Evolutionary conservation across 2,888 invertebrate genomes (phyloP).

Genomic region (Nomada goodeniana): DNA sequence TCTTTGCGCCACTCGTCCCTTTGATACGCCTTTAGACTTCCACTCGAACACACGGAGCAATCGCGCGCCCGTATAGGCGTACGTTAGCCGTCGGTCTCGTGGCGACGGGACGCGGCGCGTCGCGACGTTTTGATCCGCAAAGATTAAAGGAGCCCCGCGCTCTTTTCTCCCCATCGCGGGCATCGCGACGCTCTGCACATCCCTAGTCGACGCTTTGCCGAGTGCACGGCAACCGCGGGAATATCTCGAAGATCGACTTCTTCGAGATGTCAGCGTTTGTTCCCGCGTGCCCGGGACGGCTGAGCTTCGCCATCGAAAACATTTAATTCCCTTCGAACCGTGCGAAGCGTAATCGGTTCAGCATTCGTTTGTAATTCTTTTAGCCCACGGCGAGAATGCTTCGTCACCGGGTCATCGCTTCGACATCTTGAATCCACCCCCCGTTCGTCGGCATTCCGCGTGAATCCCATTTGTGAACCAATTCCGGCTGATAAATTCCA

Average conservation of each 20-base stretch:
- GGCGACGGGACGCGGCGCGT: conserved; percentile 34
- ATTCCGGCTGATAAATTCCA: conserved; percentile 78
- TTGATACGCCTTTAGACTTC: conserved; percentile 83
- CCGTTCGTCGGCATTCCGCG: conserved; percentile 51
- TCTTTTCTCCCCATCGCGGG: conserved; percentile 58
- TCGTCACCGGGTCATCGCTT: conserved; percentile 50
- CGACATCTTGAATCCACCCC: conserved; percentile 45
- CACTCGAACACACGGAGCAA: conserved; percentile 83
- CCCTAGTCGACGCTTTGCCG: conserved; percentile 54
- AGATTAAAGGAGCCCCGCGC: conserved; percentile 82
- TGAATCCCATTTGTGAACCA: conserved; percentile 75
- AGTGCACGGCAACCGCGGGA: conserved; percentile 72
- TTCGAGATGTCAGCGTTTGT: neutral
- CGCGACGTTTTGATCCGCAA: conserved; percentile 82
- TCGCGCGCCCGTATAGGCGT: conserved; percentile 75
- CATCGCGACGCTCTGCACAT: conserved; percentile 53
- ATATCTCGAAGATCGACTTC: conserved; percentile 68
- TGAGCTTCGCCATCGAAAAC: neutral
- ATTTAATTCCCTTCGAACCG: neutral
- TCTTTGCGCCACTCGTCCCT: conserved; percentile 78
- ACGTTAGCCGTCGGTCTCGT: conserved; percentile 52
- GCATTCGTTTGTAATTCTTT: no score
- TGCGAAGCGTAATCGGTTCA: no score
- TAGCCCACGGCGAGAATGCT: conserved; percentile 36
- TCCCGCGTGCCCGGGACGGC: no score